Evolutionary conservation across 1,140 invertebrate species (phyloP), one percentile per base, ranked within the genome.

Genomic region (Micrasema minimum): DNA sequence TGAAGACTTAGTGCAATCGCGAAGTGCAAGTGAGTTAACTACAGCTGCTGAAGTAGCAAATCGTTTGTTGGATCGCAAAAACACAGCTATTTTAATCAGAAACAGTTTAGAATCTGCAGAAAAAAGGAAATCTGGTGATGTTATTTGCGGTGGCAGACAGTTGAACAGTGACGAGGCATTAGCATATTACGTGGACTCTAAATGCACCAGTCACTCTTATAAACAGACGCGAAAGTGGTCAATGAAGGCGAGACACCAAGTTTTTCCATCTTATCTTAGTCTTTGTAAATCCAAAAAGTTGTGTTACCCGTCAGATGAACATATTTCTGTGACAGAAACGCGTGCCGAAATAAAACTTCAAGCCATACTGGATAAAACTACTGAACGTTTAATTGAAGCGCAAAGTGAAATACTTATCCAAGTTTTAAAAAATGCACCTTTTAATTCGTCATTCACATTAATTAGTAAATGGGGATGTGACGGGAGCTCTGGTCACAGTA

Each of bases 381-480:
- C 37, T 67, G 51, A 70, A 46, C 51, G 74, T n/a, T 62, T 74
- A 20, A 31, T 75, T 38, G 14, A 57, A 51, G 72, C 26, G 12
- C 31, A 75, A 46, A 50, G 9, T 72, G 66, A 81, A n/a, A n/a
- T n/a, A n/a, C n/a, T n/a, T n/a, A n/a, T n/a, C n/a, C n/a, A n/a
- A 77, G 85, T 89, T 46, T 14, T 41, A 4, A 43, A 41, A 4
- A 68, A 38, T 11, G 35, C 11, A 38, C 11, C 35, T 38, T 38
- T n/a, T n/a, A n/a, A n/a, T n/a, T n/a, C n/a, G n/a, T n/a, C n/a
- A n/a, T n/a, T n/a, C n/a, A n/a, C n/a, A n/a, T 11, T 38, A 38
- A n/a, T n/a, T n/a, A n/a, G n/a, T n/a, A 35, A 55, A 55, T 55
- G 11, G 26, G 48, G 48, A 7, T 51, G 7, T 51, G 48, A 51